Base-by-base conservation (phyloP, 2,113 vertebrate genomes). In the Sander vitreus region DNA sequence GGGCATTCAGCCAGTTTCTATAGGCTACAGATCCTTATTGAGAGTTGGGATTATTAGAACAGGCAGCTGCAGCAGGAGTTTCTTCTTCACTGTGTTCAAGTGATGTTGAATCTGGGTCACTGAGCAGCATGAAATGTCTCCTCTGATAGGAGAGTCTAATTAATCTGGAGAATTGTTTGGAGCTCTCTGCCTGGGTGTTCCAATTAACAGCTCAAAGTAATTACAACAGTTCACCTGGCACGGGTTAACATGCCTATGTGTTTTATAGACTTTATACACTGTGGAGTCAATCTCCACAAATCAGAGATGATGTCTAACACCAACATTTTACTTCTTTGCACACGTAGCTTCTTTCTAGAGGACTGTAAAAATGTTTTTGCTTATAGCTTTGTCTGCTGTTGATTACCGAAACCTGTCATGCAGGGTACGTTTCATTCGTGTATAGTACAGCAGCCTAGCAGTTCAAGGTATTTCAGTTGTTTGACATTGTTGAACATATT, bases 21-120 rank as follows among this genome's bases (percentile, higher is more conserved):
- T 30, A 25, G 23, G 54, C 80, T 76, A 48, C 54, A 70, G 39
- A 55, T 84, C 62, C 43, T 66, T 23, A 53, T 79, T 65, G 39
- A 63, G 65, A 76, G 59, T 43, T 70, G 70, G 47, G 53, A 19
- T 68, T 72, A 77, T 83, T 72, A 65, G 68, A 64, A 57, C 6
- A 51, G 33, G 75, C 68, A 83, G 53, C 69, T 75, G 73, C 71
- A 45, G 76, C 60, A 45, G 63, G 73, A 89, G 45, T 60, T 66
- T 73, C 64, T 57, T 81, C 78, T 70, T 72, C 51, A 67, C 72
- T 69, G 48, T 76, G 71, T 84, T 85, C 53, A 50, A 47, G 25
- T 80, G 76, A 62, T 81, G 78, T 79, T 13, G 72, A 90, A 95
- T 93, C 78, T 94, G 85, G 93, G 91, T 96, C 91, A 93, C 30